Percentiles rank a stretch among this genome's conserved stretches.
These are phyloP conservation scores for Julus scandinavius DNA, from an alignment of 2,888 invertebrate genomes.

Conservation along the genomic window DNA sequence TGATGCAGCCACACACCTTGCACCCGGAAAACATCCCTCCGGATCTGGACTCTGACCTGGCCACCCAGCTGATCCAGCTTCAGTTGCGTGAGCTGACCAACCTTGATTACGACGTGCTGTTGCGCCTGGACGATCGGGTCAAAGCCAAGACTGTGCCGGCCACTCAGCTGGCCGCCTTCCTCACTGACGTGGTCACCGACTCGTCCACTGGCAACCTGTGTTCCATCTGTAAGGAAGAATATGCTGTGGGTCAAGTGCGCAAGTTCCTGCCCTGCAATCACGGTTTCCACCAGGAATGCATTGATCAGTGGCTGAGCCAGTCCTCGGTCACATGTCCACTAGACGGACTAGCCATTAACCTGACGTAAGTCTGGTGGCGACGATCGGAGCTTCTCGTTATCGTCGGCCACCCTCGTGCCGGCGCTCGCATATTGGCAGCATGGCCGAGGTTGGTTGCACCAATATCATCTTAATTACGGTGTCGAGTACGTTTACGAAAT, in stretches of 20 bases:
- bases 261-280: slow-evolving; percentile 55
- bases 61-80: slow-evolving; percentile 54
- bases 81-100: slow-evolving; percentile 54
- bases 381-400: neutral
- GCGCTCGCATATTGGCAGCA: neutral
- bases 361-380: neutral
- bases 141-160: slow-evolving; percentile 54
- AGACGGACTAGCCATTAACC: slow-evolving; percentile 53
- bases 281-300: slow-evolving; percentile 55
- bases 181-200: slow-evolving; percentile 55
- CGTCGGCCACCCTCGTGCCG: neutral
- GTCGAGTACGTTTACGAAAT: neutral
- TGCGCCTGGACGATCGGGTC: slow-evolving; percentile 54
- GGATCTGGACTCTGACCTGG: slow-evolving; percentile 54
- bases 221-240: slow-evolving; percentile 55
- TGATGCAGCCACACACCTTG: slow-evolving; percentile 56
- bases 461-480: neutral
- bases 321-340: slow-evolving; percentile 53
- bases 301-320: slow-evolving; percentile 55
- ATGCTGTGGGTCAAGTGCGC: slow-evolving; percentile 53
- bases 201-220: slow-evolving; percentile 47
- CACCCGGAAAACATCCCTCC: slow-evolving; percentile 54
- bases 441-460: neutral
- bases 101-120: slow-evolving; percentile 54
- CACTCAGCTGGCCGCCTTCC: slow-evolving; percentile 51